Percentiles rank a stretch among this genome's conserved stretches.
phyloP scores from a whole-genome alignment of 2,888 invertebrate genomes.

The Euplagia quadripunctaria region DNA sequence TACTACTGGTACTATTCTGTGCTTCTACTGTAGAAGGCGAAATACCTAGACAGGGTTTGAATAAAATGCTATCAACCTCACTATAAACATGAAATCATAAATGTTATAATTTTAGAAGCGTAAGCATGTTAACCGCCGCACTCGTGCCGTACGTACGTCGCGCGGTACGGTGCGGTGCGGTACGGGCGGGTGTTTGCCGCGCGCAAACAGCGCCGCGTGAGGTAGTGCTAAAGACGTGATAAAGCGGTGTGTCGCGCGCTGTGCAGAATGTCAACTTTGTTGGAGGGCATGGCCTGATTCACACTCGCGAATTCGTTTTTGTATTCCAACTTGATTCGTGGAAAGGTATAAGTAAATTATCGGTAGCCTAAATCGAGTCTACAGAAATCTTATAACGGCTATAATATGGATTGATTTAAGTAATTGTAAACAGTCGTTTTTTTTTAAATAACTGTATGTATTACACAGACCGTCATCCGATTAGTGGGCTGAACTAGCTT shows the following conservation, averaged over 20 bases:
- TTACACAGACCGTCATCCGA: too few species aligned
- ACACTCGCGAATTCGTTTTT: not conserved
- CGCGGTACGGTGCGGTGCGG: not conserved
- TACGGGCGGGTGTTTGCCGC: conserved; percentile 26
- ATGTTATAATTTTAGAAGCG: not conserved
- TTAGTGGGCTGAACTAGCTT: too few species aligned
- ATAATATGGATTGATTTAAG: not conserved
- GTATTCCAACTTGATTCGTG: not conserved
- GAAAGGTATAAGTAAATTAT: not conserved
- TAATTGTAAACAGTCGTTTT: not conserved
- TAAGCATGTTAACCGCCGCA: not conserved
- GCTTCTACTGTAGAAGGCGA: not conserved
- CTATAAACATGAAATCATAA: not conserved
- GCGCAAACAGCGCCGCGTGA: conserved; percentile 29
- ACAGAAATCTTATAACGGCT: not conserved
- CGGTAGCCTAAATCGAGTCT: not conserved
- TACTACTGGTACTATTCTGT: too few species aligned
- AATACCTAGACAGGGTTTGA: not conserved
- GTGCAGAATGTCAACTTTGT: conserved; percentile 31
- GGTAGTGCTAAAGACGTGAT: conserved; percentile 36
- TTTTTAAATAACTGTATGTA: too few species aligned
- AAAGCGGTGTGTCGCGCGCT: conserved; percentile 22
- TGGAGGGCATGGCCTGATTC: conserved; percentile 6
- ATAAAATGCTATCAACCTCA: not conserved
- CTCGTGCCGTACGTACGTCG: not conserved